phyloP scores from a whole-genome alignment of 1,140 invertebrate genomes.

The Gonatopus flavifemur region DNA sequence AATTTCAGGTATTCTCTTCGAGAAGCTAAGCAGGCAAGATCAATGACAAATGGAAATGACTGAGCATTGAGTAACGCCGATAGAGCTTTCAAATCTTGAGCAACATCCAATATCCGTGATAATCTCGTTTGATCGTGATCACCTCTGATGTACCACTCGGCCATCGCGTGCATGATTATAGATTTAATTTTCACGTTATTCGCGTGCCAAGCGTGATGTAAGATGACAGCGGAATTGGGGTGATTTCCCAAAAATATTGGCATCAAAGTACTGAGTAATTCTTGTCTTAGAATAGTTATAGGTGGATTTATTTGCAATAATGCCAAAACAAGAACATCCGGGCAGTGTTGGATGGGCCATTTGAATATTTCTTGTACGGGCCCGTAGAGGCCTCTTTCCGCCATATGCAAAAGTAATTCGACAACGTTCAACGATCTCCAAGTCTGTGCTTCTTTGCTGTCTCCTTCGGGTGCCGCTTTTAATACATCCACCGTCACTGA shows the following conservation, averaged over 20 bases:
- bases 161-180: conserved; percentile 95
- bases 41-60: conserved; percentile 95
- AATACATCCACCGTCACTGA: conserved; percentile 84
- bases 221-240: conserved; percentile 88
- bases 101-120: conserved; percentile 93
- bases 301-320: conserved; percentile 82
- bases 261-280: conserved; percentile 81
- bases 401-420: conserved; percentile 82
- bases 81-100: conserved; percentile 95
- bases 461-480: conserved; percentile 88
- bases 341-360: conserved; percentile 88
- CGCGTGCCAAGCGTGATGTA: conserved; percentile 92
- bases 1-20: conserved; percentile 95
- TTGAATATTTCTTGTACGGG: conserved; percentile 90
- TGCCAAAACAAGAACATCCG: conserved; percentile 87
- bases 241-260: conserved; percentile 92
- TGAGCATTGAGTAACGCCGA: conserved; percentile 91
- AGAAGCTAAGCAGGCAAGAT: conserved; percentile 95
- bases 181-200: conserved; percentile 74
- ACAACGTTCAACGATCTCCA: conserved; percentile 92
- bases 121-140: conserved; percentile 92
- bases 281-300: conserved; percentile 75
- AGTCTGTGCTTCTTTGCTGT: conserved; percentile 88
- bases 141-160: conserved; percentile 91
- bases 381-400: conserved; percentile 80